A percentile compares a stretch with the other conserved stretches of the same genome.
Conservation (phyloP, 2,113 vertebrate genomes). For the Hyla sarda region DNA sequence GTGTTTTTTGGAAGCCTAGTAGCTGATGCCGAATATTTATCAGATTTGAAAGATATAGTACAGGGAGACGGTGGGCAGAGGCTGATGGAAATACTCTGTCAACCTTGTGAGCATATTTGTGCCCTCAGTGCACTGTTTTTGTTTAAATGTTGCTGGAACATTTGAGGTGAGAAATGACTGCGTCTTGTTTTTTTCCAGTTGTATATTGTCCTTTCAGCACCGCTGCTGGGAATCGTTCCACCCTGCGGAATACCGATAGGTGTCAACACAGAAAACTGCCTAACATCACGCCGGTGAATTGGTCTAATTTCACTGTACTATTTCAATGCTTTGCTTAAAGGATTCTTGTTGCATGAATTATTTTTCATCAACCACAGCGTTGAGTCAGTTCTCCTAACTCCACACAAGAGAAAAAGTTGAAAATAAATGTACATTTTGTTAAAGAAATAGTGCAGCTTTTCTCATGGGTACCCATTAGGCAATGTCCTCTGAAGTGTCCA, state of each 20-base stretch:
- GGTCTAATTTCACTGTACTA: background rate
- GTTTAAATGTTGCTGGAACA: conserved; percentile 48
- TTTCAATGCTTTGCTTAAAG: background rate
- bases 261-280: conserved; percentile 30
- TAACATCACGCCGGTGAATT: background rate
- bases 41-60: conserved; percentile 52
- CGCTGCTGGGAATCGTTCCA: conserved; percentile 35
- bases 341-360: conserved; percentile 10
- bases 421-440: background rate
- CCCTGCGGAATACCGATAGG: conserved; percentile 25
- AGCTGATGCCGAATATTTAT: conserved; percentile 53
- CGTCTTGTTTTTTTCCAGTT: conserved; percentile 44
- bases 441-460: background rate
- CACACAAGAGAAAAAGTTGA: background rate
- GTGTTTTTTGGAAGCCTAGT: conserved; percentile 41
- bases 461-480: background rate
- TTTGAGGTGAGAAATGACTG: conserved; percentile 43
- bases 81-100: conserved; percentile 44
- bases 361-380: background rate
- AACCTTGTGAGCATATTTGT: conserved; percentile 28
- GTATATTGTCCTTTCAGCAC: conserved; percentile 42
- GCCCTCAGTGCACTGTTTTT: conserved; percentile 32
- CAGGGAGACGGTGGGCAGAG: conserved; percentile 6
- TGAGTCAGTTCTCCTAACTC: conserved; percentile 7
- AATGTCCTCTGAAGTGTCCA: background rate